Base-by-base conservation (phyloP, 2,888 invertebrate genomes). In the Ceraclea dissimilis region DNA sequence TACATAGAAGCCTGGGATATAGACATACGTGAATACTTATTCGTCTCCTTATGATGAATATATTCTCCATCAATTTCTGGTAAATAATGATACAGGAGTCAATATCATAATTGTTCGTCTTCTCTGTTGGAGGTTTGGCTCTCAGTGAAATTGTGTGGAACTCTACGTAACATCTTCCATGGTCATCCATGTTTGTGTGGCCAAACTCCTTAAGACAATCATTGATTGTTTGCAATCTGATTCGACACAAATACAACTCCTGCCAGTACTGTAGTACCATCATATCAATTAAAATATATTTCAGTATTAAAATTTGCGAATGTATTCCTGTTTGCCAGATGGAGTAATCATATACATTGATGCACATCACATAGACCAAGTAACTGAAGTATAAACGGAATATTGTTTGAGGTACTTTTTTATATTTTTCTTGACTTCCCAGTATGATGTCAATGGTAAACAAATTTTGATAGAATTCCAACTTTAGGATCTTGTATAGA, bases 251-350 rank as follows among this genome's bases (percentile, higher is more conserved):
- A n/a, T 20, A 34, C 11, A 48, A 31, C 26, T 53, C 53, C 26
- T 53, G 53, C 13, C 48, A 53, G 19, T 31, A 53, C 16, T 53
- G 53, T 19, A 53, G 11, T 18, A 53, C 21, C 8, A 48, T 21
- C 34, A 47, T 11, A 13, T 53, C 48, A n/a, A 48, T 48, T n/a
- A 33, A 26, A 13, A 53, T 33, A 18, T 47, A 31, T 20, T 53
- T 53, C 18, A 20, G 5, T 2, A 46, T 16, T 2, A 53, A 34
- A 33, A 47, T 47, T 19, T 33, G 19, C 8, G 44, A 21, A 19
- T 47, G 31, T 1, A 53, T 47, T 19, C 53, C 53, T 16, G 21
- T 53, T n/a, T 47, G 17, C 53, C 53, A 53, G 6, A 21, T 18
- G n/a, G 33, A 47, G 8, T 20, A 47, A 53, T 53, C 53, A 19